Base-by-base conservation (phyloP, 2,888 invertebrate species). In the Galeruca laticollis region DNA sequence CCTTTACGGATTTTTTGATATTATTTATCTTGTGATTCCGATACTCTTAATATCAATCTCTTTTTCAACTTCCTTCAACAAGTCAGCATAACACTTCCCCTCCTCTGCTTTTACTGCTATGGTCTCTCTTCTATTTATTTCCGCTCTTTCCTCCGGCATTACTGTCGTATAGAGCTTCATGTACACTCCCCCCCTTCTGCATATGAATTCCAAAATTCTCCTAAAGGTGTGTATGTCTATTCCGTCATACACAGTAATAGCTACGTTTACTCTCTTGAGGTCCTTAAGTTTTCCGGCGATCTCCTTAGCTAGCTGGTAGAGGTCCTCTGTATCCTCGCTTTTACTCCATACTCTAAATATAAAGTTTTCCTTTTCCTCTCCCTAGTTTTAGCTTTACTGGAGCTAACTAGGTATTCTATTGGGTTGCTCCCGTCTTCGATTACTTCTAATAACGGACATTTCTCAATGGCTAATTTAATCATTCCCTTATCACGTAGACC, bases 161-260 rank as follows among this genome's bases (percentile, higher is more conserved):
- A 18, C 0, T 2, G 31, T 59, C 15, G n/a, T 31, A 18, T 60
- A 51, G 1, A 31, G 4, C 31, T 18, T 37, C 13, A 67, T 13
- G 20, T 20, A 10, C 13, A 67, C 2, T 1, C 31, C 52, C 11
- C n/a, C 26, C 5, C 49, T 60, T 49, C 18, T 20, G 31, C 35
- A 68, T 5, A 43, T 33, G n/a, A n/a, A 61, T 15, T 68, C 68
- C 2, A 61, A n/a, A 20, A 68, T 26, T 18, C n/a, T n/a, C n/a
- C 61, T 68, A n/a, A 51, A n/a, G 15, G 11, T 49, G 0, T 52
- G 21, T 21, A 5, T 15, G 31, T 67, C 51, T 26, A 60, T 49
- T 51, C 13, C 26, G 10, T 57, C 18, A 10, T 57, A 18, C n/a
- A 21, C 13, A 6, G 62, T 47, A 8, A 51, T 18, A 9, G 43